These are phyloP conservation scores for Scophthalmus maximus DNA, from an alignment of 2,113 vertebrate species.

Conservation along the genomic window DNA sequence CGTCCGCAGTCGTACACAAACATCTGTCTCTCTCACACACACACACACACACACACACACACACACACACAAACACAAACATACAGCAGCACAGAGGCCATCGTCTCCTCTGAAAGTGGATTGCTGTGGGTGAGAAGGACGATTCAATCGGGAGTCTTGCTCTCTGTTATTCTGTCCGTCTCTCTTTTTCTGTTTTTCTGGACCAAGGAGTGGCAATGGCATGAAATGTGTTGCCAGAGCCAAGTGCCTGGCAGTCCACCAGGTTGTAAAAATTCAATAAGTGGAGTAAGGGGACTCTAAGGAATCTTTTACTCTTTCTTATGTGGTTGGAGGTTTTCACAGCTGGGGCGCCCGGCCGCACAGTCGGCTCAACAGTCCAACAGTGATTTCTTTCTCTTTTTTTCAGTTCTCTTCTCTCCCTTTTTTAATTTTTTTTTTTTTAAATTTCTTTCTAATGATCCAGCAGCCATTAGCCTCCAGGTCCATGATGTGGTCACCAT, in stretches of 20 bases:
- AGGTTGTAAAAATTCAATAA: conserved; percentile 74
- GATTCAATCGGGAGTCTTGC: conserved; percentile 44
- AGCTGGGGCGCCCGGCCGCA: conserved; percentile 48
- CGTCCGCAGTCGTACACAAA: background rate
- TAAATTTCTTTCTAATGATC: conserved; percentile 2
- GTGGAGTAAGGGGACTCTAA: conserved; percentile 66
- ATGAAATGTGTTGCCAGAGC: conserved; percentile 42
- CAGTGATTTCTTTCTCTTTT: conserved; percentile 17
- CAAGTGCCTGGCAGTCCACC: conserved; percentile 63
- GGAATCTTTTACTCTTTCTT: conserved; percentile 64
- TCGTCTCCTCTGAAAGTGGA: conserved; percentile 13
- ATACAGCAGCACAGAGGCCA: background rate
- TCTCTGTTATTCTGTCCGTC: conserved; percentile 30
- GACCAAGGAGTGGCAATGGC: conserved; percentile 50
- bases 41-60: background rate
- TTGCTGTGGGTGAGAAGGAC: conserved; percentile 27
- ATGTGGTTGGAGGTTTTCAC: conserved; percentile 72
- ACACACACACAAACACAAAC: background rate
- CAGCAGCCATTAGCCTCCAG: conserved; percentile 6
- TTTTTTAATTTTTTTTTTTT: background rate
- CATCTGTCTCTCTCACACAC: background rate
- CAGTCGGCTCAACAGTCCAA: conserved; percentile 26
- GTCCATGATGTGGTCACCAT: background rate
- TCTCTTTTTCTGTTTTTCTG: conserved; percentile 55
- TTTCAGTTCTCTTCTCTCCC: background rate